Base-by-base conservation (phyloP, 2,888 invertebrate species). In the Mythimna impura region DNA sequence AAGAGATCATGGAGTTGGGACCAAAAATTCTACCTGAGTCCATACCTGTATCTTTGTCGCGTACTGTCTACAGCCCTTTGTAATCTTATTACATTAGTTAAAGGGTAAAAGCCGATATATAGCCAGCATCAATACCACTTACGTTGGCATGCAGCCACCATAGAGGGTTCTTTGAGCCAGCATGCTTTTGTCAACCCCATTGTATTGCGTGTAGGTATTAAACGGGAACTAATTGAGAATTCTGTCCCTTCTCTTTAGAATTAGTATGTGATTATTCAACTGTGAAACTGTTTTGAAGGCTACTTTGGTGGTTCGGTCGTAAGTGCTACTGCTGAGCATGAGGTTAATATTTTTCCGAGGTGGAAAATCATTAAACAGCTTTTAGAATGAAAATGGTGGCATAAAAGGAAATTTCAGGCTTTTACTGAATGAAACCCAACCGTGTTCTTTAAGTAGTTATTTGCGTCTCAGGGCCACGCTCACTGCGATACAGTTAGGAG, bases 31-130 rank as follows among this genome's bases (percentile, higher is more conserved):
- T 62, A 12, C 9, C 78, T 62, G 71, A 93, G 88, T 91, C 80
- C 93, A 78, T n/a, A 83, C 87, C 94, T 91, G 92, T 43, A 25
- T 47, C 67, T 87, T n/a, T 88, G 89, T 91, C 89, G 86, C 86
- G 76, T 86, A 83, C 86, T 78, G 89, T 87, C 89, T 91, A 88
- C 90, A 92, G 89, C 94, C 94, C 94, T 94, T 94, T 94, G 93
- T 94, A 94, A 94, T 94, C 93, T 94, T 94, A 95, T 94, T 94
- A 93, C 92, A 93, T 93, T 94, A 93, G 94, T 93, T 92, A 94
- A 93, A 94, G 94, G 94, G 94, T 94, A 92, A 91, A 93, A 90
- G 89, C 89, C 92, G 91, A 92, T 92, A 86, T 93, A 92, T 90
- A 92, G 91, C 91, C 89, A 83, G 88, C 92, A 93, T 91, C 91